phyloP scores from a whole-genome alignment of 2,113 vertebrate genomes.

The Malaclemys terrapin region DNA sequence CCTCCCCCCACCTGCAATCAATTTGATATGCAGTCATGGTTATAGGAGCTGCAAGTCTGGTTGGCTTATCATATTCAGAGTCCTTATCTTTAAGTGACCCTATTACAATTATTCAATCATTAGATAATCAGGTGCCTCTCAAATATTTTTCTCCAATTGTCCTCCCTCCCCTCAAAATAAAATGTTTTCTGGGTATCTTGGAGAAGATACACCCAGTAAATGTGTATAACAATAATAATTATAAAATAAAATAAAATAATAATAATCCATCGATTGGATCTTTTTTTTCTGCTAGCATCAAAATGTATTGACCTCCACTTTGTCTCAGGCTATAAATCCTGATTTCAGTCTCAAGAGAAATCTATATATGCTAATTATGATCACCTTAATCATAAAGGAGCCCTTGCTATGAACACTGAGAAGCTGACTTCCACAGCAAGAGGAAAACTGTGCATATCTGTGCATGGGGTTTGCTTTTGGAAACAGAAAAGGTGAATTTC shows the following conservation, averaged over 20 bases:
- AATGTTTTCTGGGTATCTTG: not conserved
- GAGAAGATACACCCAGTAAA: not conserved
- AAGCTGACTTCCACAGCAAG: not conserved
- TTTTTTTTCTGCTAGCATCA: not conserved
- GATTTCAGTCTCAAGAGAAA: not conserved
- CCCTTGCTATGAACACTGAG: not conserved
- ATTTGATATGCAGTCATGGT: not conserved
- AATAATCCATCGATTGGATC: not conserved
- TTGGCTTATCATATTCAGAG: not conserved
- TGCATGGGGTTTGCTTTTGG: not conserved
- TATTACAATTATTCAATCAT: rapidly evolving
- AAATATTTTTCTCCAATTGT: not conserved
- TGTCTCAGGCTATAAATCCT: not conserved
- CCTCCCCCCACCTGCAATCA: not conserved
- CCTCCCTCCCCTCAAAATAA: not conserved
- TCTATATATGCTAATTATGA: not conserved
- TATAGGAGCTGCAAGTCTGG: not conserved
- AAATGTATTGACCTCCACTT: slow-evolving; percentile 13
- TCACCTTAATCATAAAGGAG: not conserved
- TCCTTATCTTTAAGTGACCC: not conserved
- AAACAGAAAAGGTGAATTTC: not conserved
- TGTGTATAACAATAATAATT: not conserved
- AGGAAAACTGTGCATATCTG: not conserved
- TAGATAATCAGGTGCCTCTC: not conserved
- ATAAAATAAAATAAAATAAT: not conserved